Percentiles rank a stretch among this genome's conserved stretches.
phyloP scores from a whole-genome alignment of 2,113 vertebrate species.

The Plecotus auritus region DNA sequence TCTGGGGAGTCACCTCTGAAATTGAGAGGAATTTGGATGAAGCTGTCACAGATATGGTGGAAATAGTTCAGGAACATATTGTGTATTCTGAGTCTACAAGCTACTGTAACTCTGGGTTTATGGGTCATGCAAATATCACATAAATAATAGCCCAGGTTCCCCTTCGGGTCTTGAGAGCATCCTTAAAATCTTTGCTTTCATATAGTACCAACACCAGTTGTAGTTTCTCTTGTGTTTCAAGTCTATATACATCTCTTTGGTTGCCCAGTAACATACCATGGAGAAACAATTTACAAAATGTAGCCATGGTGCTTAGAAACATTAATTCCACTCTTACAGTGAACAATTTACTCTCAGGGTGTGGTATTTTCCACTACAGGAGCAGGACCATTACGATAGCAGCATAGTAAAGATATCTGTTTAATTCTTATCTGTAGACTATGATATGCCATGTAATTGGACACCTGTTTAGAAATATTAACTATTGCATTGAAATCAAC shows the following conservation, averaged over 20 bases:
- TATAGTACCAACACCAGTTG: background rate
- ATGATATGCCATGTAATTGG: slow-evolving; percentile 9
- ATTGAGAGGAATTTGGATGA: background rate
- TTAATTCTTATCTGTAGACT: background rate
- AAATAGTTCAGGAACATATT: background rate
- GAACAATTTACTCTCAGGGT: background rate
- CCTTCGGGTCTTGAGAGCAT: background rate
- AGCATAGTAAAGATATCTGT: slow-evolving; percentile 4
- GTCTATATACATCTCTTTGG: background rate
- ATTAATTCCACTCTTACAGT: background rate
- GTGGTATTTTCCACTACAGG: background rate
- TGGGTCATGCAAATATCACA: background rate
- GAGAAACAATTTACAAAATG: slow-evolving; percentile 39
- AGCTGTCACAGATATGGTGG: background rate
- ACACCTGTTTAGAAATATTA: slow-evolving; percentile 53
- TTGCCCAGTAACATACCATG: background rate
- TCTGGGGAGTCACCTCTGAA: background rate
- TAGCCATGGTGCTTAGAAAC: background rate
- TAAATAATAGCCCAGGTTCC: background rate
- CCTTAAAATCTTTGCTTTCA: background rate
- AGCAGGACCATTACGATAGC: background rate
- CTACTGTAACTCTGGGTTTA: background rate
- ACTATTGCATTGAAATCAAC: slow-evolving; percentile 40
- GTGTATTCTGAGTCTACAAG: background rate
- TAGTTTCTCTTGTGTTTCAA: slow-evolving; percentile 9